Evolutionary conservation across 2,797 vertebrate genomes (phyloP).

Genomic region (Sternotherus odoratus): DNA sequence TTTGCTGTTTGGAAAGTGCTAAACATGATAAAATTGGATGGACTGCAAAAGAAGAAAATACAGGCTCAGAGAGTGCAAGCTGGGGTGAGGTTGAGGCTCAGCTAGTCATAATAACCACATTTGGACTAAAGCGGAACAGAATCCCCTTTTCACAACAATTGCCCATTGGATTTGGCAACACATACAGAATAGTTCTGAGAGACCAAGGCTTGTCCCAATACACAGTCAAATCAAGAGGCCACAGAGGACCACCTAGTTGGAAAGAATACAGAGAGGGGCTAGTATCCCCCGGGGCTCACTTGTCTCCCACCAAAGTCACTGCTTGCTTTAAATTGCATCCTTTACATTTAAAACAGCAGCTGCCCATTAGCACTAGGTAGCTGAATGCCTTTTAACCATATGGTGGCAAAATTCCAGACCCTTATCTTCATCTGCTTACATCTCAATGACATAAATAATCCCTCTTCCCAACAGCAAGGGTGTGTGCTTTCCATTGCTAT

Average conservation of each 20-base stretch:
- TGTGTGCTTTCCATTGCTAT: slow-evolving; percentile 26
- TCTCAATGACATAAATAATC: slow-evolving; percentile 45
- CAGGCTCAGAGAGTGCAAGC: slow-evolving; percentile 25
- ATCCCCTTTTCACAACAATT: slow-evolving; percentile 56
- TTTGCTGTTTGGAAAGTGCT: slow-evolving; percentile 71
- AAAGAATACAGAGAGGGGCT: neutral
- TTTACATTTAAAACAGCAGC: slow-evolving; percentile 73
- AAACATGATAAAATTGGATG: slow-evolving; percentile 36
- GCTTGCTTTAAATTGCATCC: slow-evolving; percentile 54
- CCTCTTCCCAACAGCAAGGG: slow-evolving; percentile 50
- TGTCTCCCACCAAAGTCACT: slow-evolving; percentile 32
- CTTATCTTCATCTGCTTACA: slow-evolving; percentile 39
- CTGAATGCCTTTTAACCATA: slow-evolving; percentile 57
- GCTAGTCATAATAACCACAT: neutral
- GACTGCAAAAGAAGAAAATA: slow-evolving; percentile 46
- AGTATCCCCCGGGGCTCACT: neutral
- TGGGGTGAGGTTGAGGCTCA: slow-evolving; percentile 33
- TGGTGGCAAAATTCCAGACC: slow-evolving; percentile 61
- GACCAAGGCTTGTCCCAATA: neutral
- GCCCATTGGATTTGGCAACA: slow-evolving; percentile 28
- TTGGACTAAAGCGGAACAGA: slow-evolving; percentile 26
- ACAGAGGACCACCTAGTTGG: neutral
- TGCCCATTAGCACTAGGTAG: slow-evolving; percentile 44
- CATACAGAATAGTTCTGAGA: slow-evolving; percentile 8
- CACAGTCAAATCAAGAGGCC: neutral